phyloP scores from a whole-genome alignment of 2,797 vertebrate species.

The Graptemys geographica region DNA sequence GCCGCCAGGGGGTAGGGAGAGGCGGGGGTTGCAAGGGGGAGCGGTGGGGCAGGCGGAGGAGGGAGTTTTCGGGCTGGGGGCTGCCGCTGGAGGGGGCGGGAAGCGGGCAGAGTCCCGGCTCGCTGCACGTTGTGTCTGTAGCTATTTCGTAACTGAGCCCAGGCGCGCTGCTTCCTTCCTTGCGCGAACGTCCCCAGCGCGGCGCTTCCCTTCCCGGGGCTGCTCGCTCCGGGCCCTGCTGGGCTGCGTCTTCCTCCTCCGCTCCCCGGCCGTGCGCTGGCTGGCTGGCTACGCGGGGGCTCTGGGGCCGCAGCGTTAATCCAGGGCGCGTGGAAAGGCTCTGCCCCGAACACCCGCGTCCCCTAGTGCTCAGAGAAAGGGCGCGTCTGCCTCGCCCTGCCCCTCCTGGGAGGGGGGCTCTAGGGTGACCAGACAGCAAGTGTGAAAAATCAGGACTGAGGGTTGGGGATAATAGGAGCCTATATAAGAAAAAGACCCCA shows the following conservation, averaged over 20 bases:
- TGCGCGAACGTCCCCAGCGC: not conserved
- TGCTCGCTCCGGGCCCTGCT: not conserved
- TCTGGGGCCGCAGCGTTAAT: not conserved
- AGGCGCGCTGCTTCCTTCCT: not conserved
- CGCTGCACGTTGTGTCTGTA: not conserved
- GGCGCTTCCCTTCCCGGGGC: not conserved
- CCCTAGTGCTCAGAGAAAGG: too few relatives aligned
- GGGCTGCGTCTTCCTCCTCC: accelerated
- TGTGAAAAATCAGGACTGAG: too few relatives aligned
- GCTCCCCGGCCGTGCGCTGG: too few relatives aligned
- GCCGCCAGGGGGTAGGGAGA: too few relatives aligned
- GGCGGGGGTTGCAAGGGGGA: not conserved
- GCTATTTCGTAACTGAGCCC: not conserved
- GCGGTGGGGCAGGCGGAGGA: slow-evolving; percentile 22
- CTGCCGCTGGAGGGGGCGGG: accelerated
- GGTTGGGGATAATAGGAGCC: too few relatives aligned
- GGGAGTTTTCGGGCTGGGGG: not conserved
- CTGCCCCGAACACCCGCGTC: too few relatives aligned
- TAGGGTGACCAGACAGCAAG: too few relatives aligned
- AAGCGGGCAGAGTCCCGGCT: not conserved
- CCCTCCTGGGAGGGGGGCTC: too few relatives aligned
- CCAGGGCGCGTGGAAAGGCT: too few relatives aligned
- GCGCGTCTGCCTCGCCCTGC: too few relatives aligned
- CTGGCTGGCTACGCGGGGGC: accelerated
- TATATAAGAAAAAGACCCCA: too few relatives aligned